Evolutionary conservation across 2,797 vertebrate species (phyloP).

Genomic region (Varecia variegata): DNA sequence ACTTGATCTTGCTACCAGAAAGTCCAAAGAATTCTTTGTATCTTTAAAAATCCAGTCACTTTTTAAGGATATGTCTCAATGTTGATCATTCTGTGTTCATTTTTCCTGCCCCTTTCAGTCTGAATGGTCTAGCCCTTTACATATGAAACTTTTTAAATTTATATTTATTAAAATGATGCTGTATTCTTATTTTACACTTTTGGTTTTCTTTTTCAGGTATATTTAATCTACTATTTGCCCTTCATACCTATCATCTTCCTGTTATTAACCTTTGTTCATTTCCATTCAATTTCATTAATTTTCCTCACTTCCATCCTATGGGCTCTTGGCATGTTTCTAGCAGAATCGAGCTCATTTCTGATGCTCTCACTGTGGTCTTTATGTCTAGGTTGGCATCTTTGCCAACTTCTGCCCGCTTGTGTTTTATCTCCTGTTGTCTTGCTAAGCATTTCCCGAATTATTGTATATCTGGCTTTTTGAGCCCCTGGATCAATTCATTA

Average conservation of each 20-base stretch:
- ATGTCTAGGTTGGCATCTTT: neutral
- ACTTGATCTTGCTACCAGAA: neutral
- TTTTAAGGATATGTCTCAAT: neutral
- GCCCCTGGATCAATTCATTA: neutral
- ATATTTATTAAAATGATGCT: neutral
- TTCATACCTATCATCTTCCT: neutral
- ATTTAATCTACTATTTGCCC: neutral
- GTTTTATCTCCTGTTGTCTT: neutral
- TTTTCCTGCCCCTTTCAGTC: neutral
- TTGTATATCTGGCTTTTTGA: neutral
- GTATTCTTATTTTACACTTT: neutral
- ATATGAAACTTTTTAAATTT: neutral
- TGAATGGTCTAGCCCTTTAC: neutral
- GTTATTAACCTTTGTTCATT: neutral
- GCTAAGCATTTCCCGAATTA: slow-evolving; percentile 24
- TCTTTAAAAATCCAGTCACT: neutral
- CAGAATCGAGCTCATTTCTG: neutral
- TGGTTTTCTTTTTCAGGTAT: neutral
- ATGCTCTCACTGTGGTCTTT: neutral
- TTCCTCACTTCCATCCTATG: neutral
- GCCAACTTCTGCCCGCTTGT: neutral
- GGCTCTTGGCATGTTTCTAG: neutral
- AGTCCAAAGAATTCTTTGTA: neutral
- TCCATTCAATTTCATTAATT: neutral
- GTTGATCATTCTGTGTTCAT: neutral